Base-by-base conservation (phyloP, 1,140 invertebrate genomes). In the Cecropterus lyciades region DNA sequence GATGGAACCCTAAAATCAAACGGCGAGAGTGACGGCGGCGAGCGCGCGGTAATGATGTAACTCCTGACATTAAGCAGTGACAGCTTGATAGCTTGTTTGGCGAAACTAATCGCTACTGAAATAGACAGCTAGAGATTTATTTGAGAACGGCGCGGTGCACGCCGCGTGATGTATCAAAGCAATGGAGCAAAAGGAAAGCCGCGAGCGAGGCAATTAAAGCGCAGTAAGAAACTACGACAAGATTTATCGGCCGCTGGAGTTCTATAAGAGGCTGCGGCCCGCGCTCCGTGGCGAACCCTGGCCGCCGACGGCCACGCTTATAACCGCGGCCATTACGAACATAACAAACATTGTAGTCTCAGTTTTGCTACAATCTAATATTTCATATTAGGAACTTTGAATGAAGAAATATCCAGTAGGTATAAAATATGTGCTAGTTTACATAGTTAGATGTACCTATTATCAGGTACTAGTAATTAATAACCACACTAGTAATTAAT, bases 51-150 rank as follows among this genome's bases (percentile, higher is more conserved):
- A 45, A 48, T 62, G 59, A 62, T 49, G 33, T 49, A 51, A 51
- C 45, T 49, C 46, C 59, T 62, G 46, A 20, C 59, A 51, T 63
- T 40, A 42, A 59, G 27, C 43, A 49, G 57, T 60, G 57, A 60
- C 57, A 60, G 57, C 48, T 51, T 46, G 59, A 51, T 63, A 51
- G 59, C 59, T 63, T 63, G 59, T 63, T 63, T 63, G 59, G 59
- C 59, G 59, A 63, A 63, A 63, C 59, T 63, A 63, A 63, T 63
- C 59, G 59, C 59, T 63, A 63, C 59, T 52, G 48, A 63, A 63
- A 63, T 52, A 63, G 59, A 63, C 59, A 63, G 60, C 37, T 43
- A 45, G 60, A 64, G 60, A 64, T 64, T 64, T 64, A 64, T 64
- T 64, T 64, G 60, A 53, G 60, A 64, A 53, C 37, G 20, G 37